Evolutionary conservation across 2,113 vertebrate species (phyloP).

Genomic region (Macroglossus sobrinus): DNA sequence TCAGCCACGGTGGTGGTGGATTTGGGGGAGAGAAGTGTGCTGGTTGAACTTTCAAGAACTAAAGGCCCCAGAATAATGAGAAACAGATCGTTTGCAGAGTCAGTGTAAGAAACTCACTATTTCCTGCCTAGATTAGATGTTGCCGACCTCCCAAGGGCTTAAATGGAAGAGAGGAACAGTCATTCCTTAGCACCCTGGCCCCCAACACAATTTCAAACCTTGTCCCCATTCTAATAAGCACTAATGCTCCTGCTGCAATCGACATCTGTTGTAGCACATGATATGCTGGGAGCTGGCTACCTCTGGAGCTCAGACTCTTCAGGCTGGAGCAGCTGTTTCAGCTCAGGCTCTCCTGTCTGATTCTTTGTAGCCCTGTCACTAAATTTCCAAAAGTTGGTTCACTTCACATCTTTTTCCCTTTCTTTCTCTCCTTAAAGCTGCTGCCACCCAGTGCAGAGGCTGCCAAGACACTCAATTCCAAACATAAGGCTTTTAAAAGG

Average conservation of each 20-base stretch:
- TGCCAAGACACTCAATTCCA: constrained; percentile 53
- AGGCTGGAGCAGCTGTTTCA: constrained; percentile 78
- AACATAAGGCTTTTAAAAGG: constrained; percentile 58
- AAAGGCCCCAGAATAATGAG: background rate
- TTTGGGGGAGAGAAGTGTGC: background rate
- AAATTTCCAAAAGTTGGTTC: constrained; percentile 76
- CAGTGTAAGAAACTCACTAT: constrained; percentile 67
- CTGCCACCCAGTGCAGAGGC: constrained; percentile 50
- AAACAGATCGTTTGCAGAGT: constrained; percentile 64
- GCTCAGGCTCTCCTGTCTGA: constrained; percentile 66
- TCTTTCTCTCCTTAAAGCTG: background rate
- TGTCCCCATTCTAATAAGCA: constrained; percentile 66
- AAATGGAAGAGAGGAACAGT: background rate
- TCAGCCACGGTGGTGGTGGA: background rate
- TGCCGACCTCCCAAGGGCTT: constrained; percentile 32
- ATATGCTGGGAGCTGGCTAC: constrained; percentile 62
- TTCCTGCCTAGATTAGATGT: constrained; percentile 49
- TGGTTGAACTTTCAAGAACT: background rate
- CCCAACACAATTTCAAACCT: constrained; percentile 61
- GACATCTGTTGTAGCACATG: constrained; percentile 69
- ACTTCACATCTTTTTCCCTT: constrained; percentile 69
- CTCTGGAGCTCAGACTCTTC: constrained; percentile 74
- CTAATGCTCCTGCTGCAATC: constrained; percentile 66
- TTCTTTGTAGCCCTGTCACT: constrained; percentile 73
- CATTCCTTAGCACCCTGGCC: constrained; percentile 54